phyloP scores from a whole-genome alignment of 2,888 invertebrate genomes.

The Drosophila yooni region DNA sequence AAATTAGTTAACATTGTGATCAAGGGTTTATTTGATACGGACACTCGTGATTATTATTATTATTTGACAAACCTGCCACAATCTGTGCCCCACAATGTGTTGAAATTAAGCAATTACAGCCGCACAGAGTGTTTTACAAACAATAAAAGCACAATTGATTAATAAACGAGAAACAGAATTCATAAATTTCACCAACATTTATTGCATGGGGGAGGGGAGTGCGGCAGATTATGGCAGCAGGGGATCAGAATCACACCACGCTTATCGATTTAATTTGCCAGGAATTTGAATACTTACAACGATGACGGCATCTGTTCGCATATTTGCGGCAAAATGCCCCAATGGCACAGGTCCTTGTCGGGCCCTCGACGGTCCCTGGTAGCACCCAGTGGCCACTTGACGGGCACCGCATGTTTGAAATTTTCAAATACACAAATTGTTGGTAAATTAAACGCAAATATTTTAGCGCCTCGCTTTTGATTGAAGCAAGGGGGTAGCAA shows the following conservation, averaged over 20 bases:
- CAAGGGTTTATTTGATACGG: background rate
- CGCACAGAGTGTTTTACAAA: conserved; percentile 2
- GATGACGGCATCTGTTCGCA: conserved; percentile 10
- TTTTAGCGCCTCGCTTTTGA: conserved; percentile 12
- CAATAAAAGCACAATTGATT: conserved; percentile 15
- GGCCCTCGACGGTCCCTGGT: background rate
- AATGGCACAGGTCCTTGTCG: background rate
- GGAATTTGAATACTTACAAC: conserved; percentile 6
- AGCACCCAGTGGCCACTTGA: conserved; percentile 4
- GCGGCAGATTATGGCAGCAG: background rate
- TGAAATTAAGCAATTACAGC: conserved; percentile 15
- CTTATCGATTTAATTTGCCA: conserved; percentile 14
- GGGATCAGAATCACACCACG: background rate
- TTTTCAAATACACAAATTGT: conserved; percentile 23
- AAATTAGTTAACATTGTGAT: background rate
- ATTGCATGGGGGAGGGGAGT: background rate
- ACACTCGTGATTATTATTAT: background rate
- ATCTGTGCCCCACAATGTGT: conserved; percentile 6
- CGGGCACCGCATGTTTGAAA: conserved; percentile 18
- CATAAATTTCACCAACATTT: conserved; percentile 10
- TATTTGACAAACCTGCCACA: conserved; percentile 11
- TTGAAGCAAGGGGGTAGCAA: background rate
- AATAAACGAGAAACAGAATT: conserved; percentile 12
- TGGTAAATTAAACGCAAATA: conserved; percentile 22
- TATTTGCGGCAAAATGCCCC: conserved; percentile 11